Base-by-base conservation (phyloP, 2,113 vertebrate genomes). In the Alouatta palliata region DNA sequence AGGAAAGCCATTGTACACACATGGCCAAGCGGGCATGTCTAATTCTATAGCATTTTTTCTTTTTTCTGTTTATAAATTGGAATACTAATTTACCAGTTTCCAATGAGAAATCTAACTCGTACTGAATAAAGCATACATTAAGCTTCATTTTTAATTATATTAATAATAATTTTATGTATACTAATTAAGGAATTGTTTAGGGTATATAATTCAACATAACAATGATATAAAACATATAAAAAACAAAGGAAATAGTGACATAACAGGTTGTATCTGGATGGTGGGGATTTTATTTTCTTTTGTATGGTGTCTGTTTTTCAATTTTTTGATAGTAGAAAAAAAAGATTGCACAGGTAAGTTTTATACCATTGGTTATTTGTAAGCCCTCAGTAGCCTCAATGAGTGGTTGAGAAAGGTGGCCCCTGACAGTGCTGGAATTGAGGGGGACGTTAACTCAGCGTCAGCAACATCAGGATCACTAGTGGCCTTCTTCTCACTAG, bases 341-440 rank as follows among this genome's bases (percentile, higher is more conserved):
- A 84, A 76, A 94, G 37, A 77, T 91, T 96, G n/a, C 49, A 82
- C 96, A 97, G 97, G 97, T 97, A 98, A 98, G 96, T 98, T 66
- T 89, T 43, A 80, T 66, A 80, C 20, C 54, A 52, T 27, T 95
- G 70, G 45, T 73, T 95, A 79, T 90, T 86, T 92, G 27, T 71
- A 66, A 87, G 82, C 43, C 79, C 85, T 56, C 73, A 90, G 20
- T 88, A 64, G 45, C 45, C n/a, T 91, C 54, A 81, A 43, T 45
- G 58, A 52, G 2, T 75, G 52, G 47, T 91, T 84, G 77, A 94
- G 79, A 37, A 58, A 54, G 52, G 6, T 43, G 73, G 35, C 82
- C 52, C 77, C 56, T 89, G 75, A 8, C 30, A 64, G 27, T 77
- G 43, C 76, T 43, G 81, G 71, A 61, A 91, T 35, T 5, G 35